phyloP scores from a whole-genome alignment of 1,140 invertebrate genomes.

The Neotoxoptera formosana region DNA sequence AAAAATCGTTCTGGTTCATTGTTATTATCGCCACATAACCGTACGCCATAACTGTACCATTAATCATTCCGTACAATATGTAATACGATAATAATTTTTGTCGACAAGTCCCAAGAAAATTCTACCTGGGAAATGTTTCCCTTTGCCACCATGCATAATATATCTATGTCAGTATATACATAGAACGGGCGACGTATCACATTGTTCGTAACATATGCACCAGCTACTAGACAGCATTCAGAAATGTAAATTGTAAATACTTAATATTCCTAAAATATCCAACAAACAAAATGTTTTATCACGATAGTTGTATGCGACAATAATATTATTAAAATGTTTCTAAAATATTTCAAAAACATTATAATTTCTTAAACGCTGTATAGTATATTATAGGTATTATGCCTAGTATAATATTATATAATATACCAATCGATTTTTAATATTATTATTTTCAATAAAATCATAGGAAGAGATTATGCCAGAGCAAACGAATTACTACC shows the following conservation, averaged over 20 bases:
- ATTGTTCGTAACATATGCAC: background rate
- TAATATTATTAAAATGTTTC: too few relatives aligned
- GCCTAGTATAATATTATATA: background rate
- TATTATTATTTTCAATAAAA: background rate
- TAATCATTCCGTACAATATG: too few relatives aligned
- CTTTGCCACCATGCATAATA: too few relatives aligned
- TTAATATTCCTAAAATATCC: background rate
- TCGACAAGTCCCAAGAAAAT: background rate
- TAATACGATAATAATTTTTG: background rate
- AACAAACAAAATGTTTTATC: background rate
- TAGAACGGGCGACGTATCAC: too few relatives aligned
- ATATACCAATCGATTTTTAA: background rate
- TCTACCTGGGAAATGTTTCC: too few relatives aligned
- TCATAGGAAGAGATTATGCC: conserved; percentile 40
- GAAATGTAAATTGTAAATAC: background rate
- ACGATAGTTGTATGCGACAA: too few relatives aligned
- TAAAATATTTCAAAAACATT: background rate
- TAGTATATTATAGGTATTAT: background rate
- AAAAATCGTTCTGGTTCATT: background rate
- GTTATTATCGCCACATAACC: background rate
- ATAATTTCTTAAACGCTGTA: background rate
- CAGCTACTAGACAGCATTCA: background rate
- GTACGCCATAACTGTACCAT: background rate
- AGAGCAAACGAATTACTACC: conserved; percentile 35
- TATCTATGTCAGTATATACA: too few relatives aligned